phyloP scores from a whole-genome alignment of 2,888 invertebrate species.

The Noctua pronuba region DNA sequence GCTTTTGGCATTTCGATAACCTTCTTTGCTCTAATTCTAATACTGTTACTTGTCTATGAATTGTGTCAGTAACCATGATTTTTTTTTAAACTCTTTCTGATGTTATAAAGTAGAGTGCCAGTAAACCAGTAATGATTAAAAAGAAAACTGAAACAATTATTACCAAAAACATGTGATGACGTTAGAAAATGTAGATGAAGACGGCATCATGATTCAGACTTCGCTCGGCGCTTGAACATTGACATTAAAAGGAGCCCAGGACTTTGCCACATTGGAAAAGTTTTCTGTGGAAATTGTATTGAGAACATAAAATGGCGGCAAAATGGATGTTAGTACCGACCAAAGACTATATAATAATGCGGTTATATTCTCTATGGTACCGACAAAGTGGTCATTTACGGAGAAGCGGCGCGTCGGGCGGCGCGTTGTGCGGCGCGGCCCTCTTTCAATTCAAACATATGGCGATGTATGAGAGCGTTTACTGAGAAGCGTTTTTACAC shows the following conservation, averaged over 20 bases:
- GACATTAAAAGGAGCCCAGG: background rate
- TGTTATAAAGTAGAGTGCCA: background rate
- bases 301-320: background rate
- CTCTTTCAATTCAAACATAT: no score
- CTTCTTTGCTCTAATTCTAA: background rate
- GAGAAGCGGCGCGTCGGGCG: no score
- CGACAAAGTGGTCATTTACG: no score
- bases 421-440: no score
- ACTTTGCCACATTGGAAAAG: background rate
- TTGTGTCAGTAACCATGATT: background rate
- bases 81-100: no score
- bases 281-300: background rate
- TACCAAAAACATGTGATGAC: background rate
- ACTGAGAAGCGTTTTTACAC: no score
- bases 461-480: no score
- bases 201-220: background rate
- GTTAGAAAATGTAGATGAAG: background rate
- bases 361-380: no score
- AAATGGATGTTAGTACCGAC: no score
- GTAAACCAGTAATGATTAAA: background rate
- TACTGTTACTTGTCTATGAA: background rate
- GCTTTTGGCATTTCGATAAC: slow-evolving; percentile 12
- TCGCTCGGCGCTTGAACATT: background rate
- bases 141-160: background rate
- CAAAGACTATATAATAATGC: no score